Evolutionary conservation across 2,797 vertebrate genomes (phyloP), one percentile per base, ranked within the genome.

Genomic region (Coccyzus lansbergi): DNA sequence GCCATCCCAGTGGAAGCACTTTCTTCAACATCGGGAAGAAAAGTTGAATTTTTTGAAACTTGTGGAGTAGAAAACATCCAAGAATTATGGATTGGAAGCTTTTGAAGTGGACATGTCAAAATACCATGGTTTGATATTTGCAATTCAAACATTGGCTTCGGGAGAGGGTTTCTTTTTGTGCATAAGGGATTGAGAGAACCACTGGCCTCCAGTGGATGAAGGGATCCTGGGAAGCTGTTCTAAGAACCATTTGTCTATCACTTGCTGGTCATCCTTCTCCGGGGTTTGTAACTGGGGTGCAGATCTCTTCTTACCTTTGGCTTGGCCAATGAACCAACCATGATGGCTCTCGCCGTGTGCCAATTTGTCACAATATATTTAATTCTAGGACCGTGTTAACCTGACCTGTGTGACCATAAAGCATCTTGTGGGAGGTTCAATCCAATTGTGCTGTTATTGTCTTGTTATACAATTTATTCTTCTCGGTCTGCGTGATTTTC

Each of bases 281-380:
- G 11, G 38, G 46, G 36, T 19, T 69, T 59, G 44, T 59, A 72
- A 79, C 38, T 20, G 36, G 48, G 60, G 26, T 59, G 87, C 13
- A 40, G 71, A 34, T 84, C 55, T 79, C 33, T 67, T 70, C 24
- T 63, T 86, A 69, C 31, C 44, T 80, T 81, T 49, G n/a, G 31
- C 46, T 40, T 53, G 70, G 38, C 36, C 68, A 24, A 2, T 16
- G 77, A 86, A 4, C 62, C 1, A 0, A 6, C 62, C 1, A 0
- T 7, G 62, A 31, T 55, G 76, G 25, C 33, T 86, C 55, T 44
- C 4, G 1, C 51, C 15, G 18, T 0, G 0, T 38, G 38, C 68
- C 24, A 18, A 3, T 93, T 81, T 83, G 74, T 92, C 82, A 81
- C 70, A 71, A 42, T 8, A 10, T 78, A 64, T 75, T 71, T 78